phyloP scores from a whole-genome alignment of 2,113 vertebrate species.

The Python bivittatus region DNA sequence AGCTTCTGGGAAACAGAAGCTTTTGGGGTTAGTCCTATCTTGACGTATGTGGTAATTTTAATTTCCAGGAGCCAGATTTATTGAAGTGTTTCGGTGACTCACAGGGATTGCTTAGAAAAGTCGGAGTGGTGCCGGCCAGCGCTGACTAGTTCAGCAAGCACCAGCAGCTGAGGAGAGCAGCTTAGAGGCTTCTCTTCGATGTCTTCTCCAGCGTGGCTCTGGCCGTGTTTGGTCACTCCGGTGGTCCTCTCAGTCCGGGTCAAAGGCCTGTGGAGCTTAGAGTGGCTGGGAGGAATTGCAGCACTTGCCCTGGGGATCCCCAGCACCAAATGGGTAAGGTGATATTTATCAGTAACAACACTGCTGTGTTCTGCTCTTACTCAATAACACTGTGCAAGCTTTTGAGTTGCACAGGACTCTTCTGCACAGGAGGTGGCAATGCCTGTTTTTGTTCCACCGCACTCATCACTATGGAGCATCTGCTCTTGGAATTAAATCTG shows the following conservation, averaged over 20 bases:
- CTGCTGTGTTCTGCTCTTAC: background rate
- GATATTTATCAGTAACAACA: background rate
- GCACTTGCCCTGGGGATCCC: background rate
- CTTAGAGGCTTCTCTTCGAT: background rate
- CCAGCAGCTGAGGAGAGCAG: background rate
- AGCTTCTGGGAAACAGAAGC: background rate
- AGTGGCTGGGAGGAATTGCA: background rate
- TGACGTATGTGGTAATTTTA: background rate
- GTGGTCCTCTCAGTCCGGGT: background rate
- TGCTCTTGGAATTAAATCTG: background rate
- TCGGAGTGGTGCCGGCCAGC: conserved; percentile 12
- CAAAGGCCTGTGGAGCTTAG: background rate
- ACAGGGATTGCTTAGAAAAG: conserved; percentile 46
- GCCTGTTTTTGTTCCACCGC: background rate
- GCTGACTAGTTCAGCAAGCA: background rate
- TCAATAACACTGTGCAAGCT: too few relatives aligned
- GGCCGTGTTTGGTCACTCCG: background rate
- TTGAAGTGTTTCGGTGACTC: conserved; percentile 50
- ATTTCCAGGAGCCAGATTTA: conserved; percentile 20
- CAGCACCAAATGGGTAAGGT: background rate
- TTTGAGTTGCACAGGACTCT: background rate
- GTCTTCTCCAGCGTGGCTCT: background rate
- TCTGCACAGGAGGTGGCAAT: background rate
- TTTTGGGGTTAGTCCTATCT: background rate
- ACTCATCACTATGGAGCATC: too few relatives aligned